Base-by-base conservation (phyloP, 2,888 invertebrate species). In the Octodonta nipae region DNA sequence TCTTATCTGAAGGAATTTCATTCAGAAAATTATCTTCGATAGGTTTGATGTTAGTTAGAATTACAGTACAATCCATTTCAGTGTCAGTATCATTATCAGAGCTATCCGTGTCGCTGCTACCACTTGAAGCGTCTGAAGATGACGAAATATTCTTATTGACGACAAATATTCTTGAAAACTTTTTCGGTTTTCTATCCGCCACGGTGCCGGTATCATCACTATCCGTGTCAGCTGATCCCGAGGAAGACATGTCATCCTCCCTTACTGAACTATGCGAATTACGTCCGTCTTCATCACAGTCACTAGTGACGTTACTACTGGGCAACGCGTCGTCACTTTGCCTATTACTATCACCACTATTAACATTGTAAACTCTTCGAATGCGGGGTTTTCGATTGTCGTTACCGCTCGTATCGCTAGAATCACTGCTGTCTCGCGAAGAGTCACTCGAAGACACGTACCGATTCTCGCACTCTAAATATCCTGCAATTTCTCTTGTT, bases 141-240 rank as follows among this genome's bases (percentile, higher is more conserved):
- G 36, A 34, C 1, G 71, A 41, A 8, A 46, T 43, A 4, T 54
- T 55, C 5, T 73, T 73, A 49, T 78, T 78, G 12, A 78, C 76
- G 1, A 78, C 71, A 51, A 78, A 78, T 11, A 78, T 74, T 33
- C 75, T 68, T 17, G 75, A 74, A 50, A 78, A 79, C 22, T 63
- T 57, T 31, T 65, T 65, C 7, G 65, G 60, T 30, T 66, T 63
- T 63, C 51, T 66, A 62, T 55, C 74, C 52, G 56, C 73, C 51
- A 55, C 72, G 43, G 53, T 67, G 8, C 75, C 76, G 0, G 66
- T 67, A 43, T 68, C 69, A 45, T 68, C 66, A 11, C 63, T 66
- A 42, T 69, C 68, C 2, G 59, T 58, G 15, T 58, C 58, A 5
- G 52, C 55, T 4, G 58, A 52, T 8, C 54, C 54, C 6, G 58